phyloP scores from a whole-genome alignment of 2,797 vertebrate species.

The Podarcis lilfordi region DNA sequence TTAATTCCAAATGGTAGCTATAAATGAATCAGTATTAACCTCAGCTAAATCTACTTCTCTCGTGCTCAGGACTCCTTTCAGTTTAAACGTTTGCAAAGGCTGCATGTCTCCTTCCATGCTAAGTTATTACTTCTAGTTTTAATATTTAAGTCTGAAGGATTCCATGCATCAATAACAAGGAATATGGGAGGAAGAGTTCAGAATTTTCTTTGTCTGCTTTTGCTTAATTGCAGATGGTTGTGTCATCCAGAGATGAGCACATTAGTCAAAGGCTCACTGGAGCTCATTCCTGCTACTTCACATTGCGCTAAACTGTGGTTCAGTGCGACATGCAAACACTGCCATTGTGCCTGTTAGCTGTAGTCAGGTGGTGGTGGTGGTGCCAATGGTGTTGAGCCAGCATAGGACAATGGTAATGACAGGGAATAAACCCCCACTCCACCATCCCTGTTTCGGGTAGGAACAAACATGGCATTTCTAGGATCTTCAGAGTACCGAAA shows the following conservation, averaged over 20 bases:
- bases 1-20: slow-evolving; percentile 32
- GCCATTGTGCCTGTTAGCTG: neutral
- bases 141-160: neutral
- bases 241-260: neutral
- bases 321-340: neutral
- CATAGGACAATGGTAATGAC: neutral
- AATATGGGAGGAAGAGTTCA: neutral
- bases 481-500: neutral
- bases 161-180: no score
- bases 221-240: neutral
- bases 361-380: neutral
- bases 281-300: neutral
- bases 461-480: neutral
- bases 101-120: neutral
- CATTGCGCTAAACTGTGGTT: neutral
- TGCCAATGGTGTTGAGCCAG: neutral
- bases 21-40: slow-evolving; percentile 22
- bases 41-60: neutral
- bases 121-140: neutral
- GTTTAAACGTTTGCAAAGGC: neutral
- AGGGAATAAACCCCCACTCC: no score
- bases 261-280: neutral
- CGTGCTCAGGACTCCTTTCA: neutral
- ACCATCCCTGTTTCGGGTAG: neutral
- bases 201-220: neutral